Conservation (phyloP, 2,888 invertebrate genomes). For the Acanthococcus lagerstroemiae region DNA sequence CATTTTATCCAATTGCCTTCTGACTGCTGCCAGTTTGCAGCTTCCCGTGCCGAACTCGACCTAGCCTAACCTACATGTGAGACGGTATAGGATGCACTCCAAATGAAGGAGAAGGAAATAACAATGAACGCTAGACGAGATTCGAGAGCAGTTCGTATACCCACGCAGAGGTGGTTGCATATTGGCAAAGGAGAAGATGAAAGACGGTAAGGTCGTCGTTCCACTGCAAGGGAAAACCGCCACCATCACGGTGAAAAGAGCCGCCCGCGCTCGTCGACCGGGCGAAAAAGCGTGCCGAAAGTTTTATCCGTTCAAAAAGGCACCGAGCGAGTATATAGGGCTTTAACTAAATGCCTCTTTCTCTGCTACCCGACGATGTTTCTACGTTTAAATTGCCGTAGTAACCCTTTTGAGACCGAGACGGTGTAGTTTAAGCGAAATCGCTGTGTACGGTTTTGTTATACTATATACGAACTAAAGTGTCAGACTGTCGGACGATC, state of each 20-base stretch:
- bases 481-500: slow-evolving; percentile 23
- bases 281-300: slow-evolving; percentile 14
- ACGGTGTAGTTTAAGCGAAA: slow-evolving; percentile 16
- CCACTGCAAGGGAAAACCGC: too few relatives aligned
- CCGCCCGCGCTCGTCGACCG: slow-evolving; percentile 2
- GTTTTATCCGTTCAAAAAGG: slow-evolving; percentile 23
- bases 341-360: slow-evolving; percentile 25
- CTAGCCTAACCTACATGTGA: too few relatives aligned
- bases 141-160: too few relatives aligned
- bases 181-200: too few relatives aligned
- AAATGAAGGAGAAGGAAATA: too few relatives aligned
- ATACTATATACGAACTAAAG: slow-evolving; percentile 15
- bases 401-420: slow-evolving; percentile 29
- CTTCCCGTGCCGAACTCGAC: too few relatives aligned
- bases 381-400: slow-evolving; percentile 15
- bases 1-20: too few relatives aligned
- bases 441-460: slow-evolving; percentile 18
- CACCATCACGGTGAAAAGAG: slow-evolving; percentile 16
- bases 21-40: too few relatives aligned
- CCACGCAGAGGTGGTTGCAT: too few relatives aligned
- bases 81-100: too few relatives aligned
- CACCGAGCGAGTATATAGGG: slow-evolving; percentile 19
- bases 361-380: not conserved
- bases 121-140: too few relatives aligned
- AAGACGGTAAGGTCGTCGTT: too few relatives aligned